Evolutionary conservation across 2,113 vertebrate genomes (phyloP).

Genomic region (Gadus macrocephalus): DNA sequence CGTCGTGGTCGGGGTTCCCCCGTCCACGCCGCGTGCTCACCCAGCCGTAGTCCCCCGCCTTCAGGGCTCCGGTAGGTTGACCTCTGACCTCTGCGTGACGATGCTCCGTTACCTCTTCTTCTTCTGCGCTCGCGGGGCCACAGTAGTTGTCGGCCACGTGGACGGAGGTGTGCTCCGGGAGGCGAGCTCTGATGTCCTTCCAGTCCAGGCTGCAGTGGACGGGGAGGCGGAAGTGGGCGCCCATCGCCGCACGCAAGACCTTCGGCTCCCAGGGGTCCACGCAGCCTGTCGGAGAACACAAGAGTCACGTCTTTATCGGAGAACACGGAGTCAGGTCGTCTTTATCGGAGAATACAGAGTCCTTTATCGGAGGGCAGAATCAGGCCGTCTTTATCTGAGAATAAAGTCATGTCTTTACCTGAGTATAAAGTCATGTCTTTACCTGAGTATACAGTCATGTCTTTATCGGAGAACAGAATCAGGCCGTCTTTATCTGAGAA

Average conservation of each 20-base stretch:
- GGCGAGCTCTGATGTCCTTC: slow-evolving; percentile 71
- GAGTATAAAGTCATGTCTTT: too few species aligned
- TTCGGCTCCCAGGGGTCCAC: slow-evolving; percentile 95
- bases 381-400: too few species aligned
- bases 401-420: too few species aligned
- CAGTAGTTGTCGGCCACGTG: slow-evolving; percentile 77
- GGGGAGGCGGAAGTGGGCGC: slow-evolving; percentile 90
- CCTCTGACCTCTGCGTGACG: too few species aligned
- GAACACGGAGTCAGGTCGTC: too few species aligned
- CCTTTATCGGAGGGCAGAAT: too few species aligned
- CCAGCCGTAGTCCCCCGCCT: slow-evolving; percentile 62
- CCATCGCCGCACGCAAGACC: slow-evolving; percentile 93
- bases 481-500: slow-evolving; percentile 43
- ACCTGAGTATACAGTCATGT: too few species aligned
- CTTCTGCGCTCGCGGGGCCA: slow-evolving; percentile 6
- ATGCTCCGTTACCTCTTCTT: not conserved
- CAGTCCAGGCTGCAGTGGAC: slow-evolving; percentile 77
- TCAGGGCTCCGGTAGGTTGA: slow-evolving; percentile 3
- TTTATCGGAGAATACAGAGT: too few species aligned
- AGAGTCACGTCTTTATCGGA: not conserved
- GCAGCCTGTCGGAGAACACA: slow-evolving; percentile 74
- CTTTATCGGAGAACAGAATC: too few species aligned
- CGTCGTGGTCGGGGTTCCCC: slow-evolving; percentile 46
- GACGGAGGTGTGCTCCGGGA: slow-evolving; percentile 66
- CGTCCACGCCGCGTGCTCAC: slow-evolving; percentile 44